These are phyloP conservation scores for Gymnorhina tibicen DNA, from an alignment of 2,113 vertebrate genomes.

Conservation along the genomic window DNA sequence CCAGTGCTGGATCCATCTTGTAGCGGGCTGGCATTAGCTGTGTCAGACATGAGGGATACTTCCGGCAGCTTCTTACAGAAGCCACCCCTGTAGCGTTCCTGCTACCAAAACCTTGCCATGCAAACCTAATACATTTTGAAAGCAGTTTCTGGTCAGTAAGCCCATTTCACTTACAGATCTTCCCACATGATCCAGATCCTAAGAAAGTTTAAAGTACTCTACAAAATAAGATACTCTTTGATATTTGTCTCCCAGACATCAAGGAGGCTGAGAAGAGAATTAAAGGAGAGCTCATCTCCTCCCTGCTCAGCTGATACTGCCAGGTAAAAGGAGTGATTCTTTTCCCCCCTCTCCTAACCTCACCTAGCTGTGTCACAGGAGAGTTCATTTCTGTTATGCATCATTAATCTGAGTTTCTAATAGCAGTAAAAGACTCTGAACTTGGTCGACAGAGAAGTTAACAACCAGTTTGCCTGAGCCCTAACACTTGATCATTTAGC, in stretches of 20 bases:
- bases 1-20: background rate
- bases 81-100: background rate
- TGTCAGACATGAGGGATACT: background rate
- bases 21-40: background rate
- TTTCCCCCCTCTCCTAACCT: background rate
- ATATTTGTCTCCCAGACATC: background rate
- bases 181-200: background rate
- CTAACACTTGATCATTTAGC: conserved; percentile 50
- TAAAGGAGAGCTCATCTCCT: background rate
- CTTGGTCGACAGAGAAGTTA: conserved; percentile 35
- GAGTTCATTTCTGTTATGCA: conserved; percentile 14
- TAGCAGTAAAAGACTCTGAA: background rate
- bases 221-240: background rate
- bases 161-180: background rate
- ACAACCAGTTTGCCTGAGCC: conserved; percentile 17
- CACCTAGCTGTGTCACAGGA: background rate
- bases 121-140: background rate
- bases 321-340: background rate
- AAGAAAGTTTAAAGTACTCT: background rate
- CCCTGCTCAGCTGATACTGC: background rate
- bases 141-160: background rate
- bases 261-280: background rate
- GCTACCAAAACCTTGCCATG: background rate
- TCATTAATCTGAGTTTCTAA: conserved; percentile 40
- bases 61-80: background rate